phyloP scores from a whole-genome alignment of 1,140 invertebrate species.

The Ceratosolen solmsi region DNA sequence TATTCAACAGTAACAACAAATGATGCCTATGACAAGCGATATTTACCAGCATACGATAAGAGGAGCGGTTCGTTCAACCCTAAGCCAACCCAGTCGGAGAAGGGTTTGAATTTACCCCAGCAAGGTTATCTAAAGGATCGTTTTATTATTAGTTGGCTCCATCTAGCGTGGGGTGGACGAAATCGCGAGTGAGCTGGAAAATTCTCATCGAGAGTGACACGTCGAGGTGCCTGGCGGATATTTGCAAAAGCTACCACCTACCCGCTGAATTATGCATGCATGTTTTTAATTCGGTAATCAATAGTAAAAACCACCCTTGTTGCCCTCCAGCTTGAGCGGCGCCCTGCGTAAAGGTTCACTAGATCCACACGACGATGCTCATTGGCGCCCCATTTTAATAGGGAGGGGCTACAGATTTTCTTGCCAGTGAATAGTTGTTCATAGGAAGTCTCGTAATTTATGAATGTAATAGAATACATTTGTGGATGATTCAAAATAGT shows the following conservation, averaged over 20 bases:
- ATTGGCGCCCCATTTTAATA: slow-evolving; percentile 53
- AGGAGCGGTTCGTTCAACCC: not conserved
- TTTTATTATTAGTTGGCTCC: slow-evolving; percentile 17
- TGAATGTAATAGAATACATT: slow-evolving; percentile 34
- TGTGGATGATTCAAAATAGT: slow-evolving; percentile 31
- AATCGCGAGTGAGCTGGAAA: not conserved
- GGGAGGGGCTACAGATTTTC: slow-evolving; percentile 58
- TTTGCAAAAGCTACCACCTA: slow-evolving; percentile 28
- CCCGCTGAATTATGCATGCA: slow-evolving; percentile 68
- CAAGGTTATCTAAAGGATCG: not conserved
- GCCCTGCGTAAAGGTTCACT: slow-evolving; percentile 55
- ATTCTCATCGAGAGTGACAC: not conserved
- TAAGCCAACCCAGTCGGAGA: not conserved
- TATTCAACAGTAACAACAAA: too few species aligned
- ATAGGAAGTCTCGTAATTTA: slow-evolving; percentile 36
- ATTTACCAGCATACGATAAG: slow-evolving; percentile 12
- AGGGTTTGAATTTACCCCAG: slow-evolving; percentile 5
- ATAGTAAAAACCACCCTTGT: slow-evolving; percentile 67
- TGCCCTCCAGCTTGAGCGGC: slow-evolving; percentile 52
- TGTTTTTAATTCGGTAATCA: slow-evolving; percentile 71
- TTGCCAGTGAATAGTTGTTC: not conserved
- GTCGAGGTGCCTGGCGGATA: slow-evolving; percentile 51
- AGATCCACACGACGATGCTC: slow-evolving; percentile 25
- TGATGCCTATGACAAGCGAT: too few species aligned
- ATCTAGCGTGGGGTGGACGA: slow-evolving; percentile 13